Evolutionary conservation across 2,888 invertebrate genomes (phyloP).

Genomic region (Zootermopsis nevadensis): DNA sequence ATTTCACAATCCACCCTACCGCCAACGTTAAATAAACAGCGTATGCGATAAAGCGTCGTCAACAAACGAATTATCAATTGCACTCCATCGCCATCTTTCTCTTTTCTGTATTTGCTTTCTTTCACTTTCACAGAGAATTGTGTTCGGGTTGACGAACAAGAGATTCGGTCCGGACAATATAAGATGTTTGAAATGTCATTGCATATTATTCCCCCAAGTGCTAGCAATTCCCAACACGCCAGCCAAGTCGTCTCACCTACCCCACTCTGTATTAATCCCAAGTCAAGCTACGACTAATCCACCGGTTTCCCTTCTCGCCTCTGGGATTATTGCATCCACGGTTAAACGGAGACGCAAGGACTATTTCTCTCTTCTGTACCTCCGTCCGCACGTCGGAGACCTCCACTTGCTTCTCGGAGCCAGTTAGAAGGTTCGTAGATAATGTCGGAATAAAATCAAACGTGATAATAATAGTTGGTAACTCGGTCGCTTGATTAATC

Average conservation of each 20-base stretch:
- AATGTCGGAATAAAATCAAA: too few species aligned
- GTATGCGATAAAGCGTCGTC: too few species aligned
- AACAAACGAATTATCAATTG: too few species aligned
- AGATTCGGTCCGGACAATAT: neutral
- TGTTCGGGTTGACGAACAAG: neutral
- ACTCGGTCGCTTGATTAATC: too few species aligned
- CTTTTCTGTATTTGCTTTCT: too few species aligned
- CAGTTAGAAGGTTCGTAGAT: too few species aligned
- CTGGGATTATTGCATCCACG: conserved; percentile 6
- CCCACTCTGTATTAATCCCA: conserved; percentile 36
- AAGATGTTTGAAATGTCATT: conserved; percentile 25
- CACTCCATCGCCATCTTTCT: too few species aligned
- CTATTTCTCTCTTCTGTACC: neutral
- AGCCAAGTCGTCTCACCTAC: neutral
- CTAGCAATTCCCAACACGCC: conserved; percentile 23
- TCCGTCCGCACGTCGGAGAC: neutral
- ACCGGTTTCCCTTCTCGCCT: conserved; percentile 20
- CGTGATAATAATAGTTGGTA: too few species aligned
- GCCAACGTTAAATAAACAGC: too few species aligned
- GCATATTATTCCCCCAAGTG: neutral
- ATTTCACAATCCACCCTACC: too few species aligned
- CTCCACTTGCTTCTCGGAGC: neutral
- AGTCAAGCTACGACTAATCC: conserved; percentile 22
- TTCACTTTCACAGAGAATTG: neutral
- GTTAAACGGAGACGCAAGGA: neutral